Evolutionary conservation across 2,888 invertebrate species (phyloP).

Genomic region (Amblyjoppa fuscipennis): DNA sequence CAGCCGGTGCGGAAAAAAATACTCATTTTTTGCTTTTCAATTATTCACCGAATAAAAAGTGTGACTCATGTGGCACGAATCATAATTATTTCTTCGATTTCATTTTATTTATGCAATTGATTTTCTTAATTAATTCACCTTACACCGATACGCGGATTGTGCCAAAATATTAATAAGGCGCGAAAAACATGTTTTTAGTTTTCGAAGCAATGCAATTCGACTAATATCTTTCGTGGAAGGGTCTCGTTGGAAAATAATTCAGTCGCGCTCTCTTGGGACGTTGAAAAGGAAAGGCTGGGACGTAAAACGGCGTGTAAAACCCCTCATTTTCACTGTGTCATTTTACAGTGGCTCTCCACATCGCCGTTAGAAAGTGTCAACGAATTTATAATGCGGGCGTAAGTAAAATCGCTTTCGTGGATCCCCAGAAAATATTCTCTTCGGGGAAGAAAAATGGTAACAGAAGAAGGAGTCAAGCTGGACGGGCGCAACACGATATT

Average conservation of each 20-base stretch:
- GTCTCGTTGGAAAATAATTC: background rate
- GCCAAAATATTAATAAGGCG: background rate
- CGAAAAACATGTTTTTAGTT: background rate
- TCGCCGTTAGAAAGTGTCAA: constrained; percentile 58
- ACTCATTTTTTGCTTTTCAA: background rate
- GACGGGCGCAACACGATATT: constrained; percentile 44
- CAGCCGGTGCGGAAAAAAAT: background rate
- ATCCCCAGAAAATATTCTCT: constrained; percentile 43
- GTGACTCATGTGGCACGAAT: background rate
- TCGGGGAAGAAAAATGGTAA: constrained; percentile 39
- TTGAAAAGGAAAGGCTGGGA: constrained; percentile 20
- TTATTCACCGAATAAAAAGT: background rate
- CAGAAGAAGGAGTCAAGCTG: background rate
- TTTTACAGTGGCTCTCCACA: constrained; percentile 25
- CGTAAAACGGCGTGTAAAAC: constrained; percentile 48
- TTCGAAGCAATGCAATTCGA: background rate
- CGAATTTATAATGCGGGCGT: constrained; percentile 54
- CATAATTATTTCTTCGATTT: background rate
- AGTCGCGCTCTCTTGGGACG: constrained; percentile 1
- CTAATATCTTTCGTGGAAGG: constrained; percentile 8
- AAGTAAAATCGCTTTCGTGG: constrained; percentile 38
- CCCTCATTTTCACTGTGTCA: constrained; percentile 52
- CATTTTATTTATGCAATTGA: background rate
- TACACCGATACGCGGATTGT: background rate
- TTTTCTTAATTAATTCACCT: too few species aligned